Base-by-base conservation (phyloP, 2,888 invertebrate genomes). In the Drosophila lacicola region DNA sequence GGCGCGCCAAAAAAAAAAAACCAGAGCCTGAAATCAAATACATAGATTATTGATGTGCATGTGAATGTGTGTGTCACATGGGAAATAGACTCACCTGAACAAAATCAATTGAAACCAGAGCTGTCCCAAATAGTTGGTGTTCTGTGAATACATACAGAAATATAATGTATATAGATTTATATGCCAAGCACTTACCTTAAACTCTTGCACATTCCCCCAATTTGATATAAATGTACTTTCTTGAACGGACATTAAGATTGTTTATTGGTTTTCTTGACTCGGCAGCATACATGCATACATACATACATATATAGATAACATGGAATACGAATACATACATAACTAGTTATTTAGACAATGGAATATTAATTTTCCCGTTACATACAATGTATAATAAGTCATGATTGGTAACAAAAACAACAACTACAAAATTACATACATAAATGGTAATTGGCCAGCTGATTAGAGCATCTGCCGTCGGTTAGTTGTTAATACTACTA, bases 1-100 rank as follows among this genome's bases (percentile, higher is more conserved):
- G 66, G 29, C 89, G 71, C 86, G 87, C 80, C 80, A 79, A 88
- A 84, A 80, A 42, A 80, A 42, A 42, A 47, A 69, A 65, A 71
- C 21, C 51, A 69, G 64, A 66, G 51, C 50, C 67, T 63, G 25
- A 50, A 62, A 53, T 37, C 45, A 57, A 62, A 61, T 19, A 63
- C 19, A 66, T 37, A 58, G 58, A 67, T 69, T 69, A 61, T 64
- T 51, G 51, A 63, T 46, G 19, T 51, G 51, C 29, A n/a, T 2
- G n/a, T 49, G 41, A 11, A 10, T 46, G 42, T 49, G 33, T 13
- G 17, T 68, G 33, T 13, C 14, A 25, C 33, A 44, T 34, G 55
- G 49, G 34, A 33, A 54, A 54, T 10, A 39, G 10, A 69, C 70
- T 70, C 70, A 72, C 50, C 61, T 75, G 44, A 37, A 13, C n/a